Conservation (phyloP, 1,140 invertebrate species). For the Vanessa atalanta region DNA sequence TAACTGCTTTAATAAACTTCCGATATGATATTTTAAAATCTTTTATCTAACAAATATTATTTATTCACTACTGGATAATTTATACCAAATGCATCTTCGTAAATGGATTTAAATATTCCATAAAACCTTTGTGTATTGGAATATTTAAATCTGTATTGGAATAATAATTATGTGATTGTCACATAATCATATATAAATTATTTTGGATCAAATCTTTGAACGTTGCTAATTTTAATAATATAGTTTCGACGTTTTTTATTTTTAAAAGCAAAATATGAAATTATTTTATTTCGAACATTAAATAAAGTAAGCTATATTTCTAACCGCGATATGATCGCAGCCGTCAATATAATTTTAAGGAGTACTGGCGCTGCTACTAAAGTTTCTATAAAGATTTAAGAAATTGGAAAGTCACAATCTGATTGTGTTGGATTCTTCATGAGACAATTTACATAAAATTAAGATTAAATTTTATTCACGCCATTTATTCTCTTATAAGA, state of each 20-base stretch:
- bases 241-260: not conserved
- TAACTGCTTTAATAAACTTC: not conserved
- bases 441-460: conserved; percentile 3
- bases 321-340: conserved; percentile 9
- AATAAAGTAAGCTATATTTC: not conserved
- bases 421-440: not conserved
- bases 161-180: no score
- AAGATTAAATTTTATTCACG: conserved; percentile 7
- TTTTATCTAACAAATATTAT: no score
- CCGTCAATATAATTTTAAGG: conserved; percentile 3
- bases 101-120: no score
- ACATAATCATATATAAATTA: no score
- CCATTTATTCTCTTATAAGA: not conserved
- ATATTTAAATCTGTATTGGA: no score
- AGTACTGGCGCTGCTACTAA: not conserved
- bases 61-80: not conserved
- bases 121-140: no score
- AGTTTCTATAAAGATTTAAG: conserved; percentile 1
- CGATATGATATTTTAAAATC: no score
- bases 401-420: conserved; percentile 4
- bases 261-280: not conserved
- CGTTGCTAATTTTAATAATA: no score
- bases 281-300: not conserved
- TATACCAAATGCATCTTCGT: no score
- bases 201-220: no score